Evolutionary conservation across 2,888 invertebrate species (phyloP).

Genomic region (Belgica antarctica): DNA sequence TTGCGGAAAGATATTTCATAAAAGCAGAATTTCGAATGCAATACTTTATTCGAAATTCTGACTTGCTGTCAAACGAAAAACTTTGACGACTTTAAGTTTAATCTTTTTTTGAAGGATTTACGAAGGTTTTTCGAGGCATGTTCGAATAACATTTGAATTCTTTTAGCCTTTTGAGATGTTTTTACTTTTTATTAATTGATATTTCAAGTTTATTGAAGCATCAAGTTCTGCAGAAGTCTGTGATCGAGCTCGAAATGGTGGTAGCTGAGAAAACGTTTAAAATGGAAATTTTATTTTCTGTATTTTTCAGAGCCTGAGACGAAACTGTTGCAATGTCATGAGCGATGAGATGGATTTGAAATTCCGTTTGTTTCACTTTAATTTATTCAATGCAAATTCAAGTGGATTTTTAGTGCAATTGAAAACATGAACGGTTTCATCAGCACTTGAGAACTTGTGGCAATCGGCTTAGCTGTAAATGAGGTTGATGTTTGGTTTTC

Average conservation of each 20-base stretch:
- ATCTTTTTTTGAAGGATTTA: slow-evolving; percentile 19
- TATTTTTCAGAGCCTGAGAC: background rate
- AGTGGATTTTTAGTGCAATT: slow-evolving; percentile 41
- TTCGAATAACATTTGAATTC: slow-evolving; percentile 29
- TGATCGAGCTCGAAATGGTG: slow-evolving; percentile 6
- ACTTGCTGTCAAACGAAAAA: background rate
- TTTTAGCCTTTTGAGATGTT: slow-evolving; percentile 16
- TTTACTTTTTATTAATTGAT: slow-evolving; percentile 20
- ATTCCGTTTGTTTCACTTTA: slow-evolving; percentile 39
- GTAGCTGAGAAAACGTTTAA: slow-evolving; percentile 43
- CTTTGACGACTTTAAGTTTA: slow-evolving; percentile 2
- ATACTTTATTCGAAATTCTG: background rate
- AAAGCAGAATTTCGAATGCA: slow-evolving; percentile 9
- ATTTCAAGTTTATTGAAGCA: slow-evolving; percentile 38
- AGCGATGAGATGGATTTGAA: slow-evolving; percentile 39
- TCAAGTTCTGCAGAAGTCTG: too few relatives aligned
- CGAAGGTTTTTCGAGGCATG: background rate
- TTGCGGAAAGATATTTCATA: background rate
- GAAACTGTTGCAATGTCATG: slow-evolving; percentile 42
- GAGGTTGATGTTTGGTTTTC: slow-evolving; percentile 28
- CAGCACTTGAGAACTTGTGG: slow-evolving; percentile 11
- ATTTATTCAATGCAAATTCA: slow-evolving; percentile 44
- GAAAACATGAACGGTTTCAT: slow-evolving; percentile 43
- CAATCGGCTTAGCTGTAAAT: background rate
- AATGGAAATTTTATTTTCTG: slow-evolving; percentile 43